These are phyloP conservation scores for Bombus waltoni DNA, from an alignment of 1,140 invertebrate genomes.

Conservation along the genomic window DNA sequence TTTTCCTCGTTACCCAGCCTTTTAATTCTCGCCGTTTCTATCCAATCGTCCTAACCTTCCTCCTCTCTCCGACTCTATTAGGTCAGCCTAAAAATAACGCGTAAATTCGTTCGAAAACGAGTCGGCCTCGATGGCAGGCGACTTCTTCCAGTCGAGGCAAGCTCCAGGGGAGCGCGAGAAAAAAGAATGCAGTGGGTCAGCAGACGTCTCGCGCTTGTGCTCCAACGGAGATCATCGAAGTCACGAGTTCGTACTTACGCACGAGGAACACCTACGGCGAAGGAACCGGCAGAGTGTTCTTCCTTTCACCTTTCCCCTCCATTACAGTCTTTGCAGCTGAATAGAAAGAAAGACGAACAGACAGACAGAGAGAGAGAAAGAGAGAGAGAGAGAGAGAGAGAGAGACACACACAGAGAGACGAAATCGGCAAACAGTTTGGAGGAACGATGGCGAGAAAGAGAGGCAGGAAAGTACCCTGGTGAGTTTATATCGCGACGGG, in stretches of 20 bases:
- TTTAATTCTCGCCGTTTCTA: not conserved
- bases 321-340: not conserved
- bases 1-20: not conserved
- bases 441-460: conserved; percentile 10
- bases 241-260: conserved; percentile 8
- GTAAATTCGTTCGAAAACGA: not conserved
- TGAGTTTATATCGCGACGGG: conserved; percentile 64
- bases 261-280: conserved; percentile 20
- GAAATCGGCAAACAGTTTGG: conserved; percentile 24
- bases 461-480: conserved; percentile 33
- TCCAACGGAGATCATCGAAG: not conserved
- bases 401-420: not conserved
- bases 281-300: conserved; percentile 30
- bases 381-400: not conserved
- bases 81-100: not conserved
- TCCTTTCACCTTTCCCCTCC: not conserved
- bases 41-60: not conserved
- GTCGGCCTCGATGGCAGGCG: not conserved
- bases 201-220: conserved; percentile 51
- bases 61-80: not conserved
- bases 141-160: not conserved
- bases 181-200: conserved; percentile 72
- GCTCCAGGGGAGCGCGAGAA: no score
- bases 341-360: not conserved
- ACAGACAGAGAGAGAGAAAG: no score